Base-by-base conservation (phyloP, 2,888 invertebrate species). In the Mythimna ferrago region DNA sequence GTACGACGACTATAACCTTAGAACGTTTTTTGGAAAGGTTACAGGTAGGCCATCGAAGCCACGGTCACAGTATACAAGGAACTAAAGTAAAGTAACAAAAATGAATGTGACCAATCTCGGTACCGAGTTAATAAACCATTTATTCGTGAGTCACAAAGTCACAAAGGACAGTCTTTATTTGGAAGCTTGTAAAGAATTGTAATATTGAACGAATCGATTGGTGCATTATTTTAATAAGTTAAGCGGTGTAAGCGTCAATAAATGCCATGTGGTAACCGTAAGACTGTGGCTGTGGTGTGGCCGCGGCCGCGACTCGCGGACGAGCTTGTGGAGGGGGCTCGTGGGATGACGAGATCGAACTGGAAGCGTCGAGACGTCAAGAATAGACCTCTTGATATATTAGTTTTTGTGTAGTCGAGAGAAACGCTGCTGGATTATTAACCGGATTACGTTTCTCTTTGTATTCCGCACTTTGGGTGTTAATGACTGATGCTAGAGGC, bases 231-330 rank as follows among this genome's bases (percentile, higher is more conserved):
- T 74, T 80, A 78, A 72, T 64, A 80, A 65, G 65, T 70, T 63
- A 80, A 69, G 70, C 76, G 81, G 65, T 65, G 74, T 73, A 83
- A 75, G 53, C 62, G 41, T 85, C 67, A 83, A 78, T 85, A 75
- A 67, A 56, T 58, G 77, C 21, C 35, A 41, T 80, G 69, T 70
- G 26, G 77, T 63, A 85, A 85, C 38, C 38, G 58, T 56, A 38
- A 65, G 60, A 19, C 48, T 69, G 54, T 32, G 26, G 26, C 1
- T 26, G 26, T 71, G 58, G 10, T 51, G 58, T n/a, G 38, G 38
- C 26, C 26, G 26, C n/a, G 11, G 41, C 4, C 62, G 48, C 75
- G 76, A 73, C 73, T 76, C 81, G 81, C 51, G 81, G 83, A 67
- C 84, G 66, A 21, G 14, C 35, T 48, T 66, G 83, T 85, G 81